Evolutionary conservation across 2,888 invertebrate genomes (phyloP), one percentile per base, ranked within the genome.

Genomic region (Eueremaeus valkanovi): DNA sequence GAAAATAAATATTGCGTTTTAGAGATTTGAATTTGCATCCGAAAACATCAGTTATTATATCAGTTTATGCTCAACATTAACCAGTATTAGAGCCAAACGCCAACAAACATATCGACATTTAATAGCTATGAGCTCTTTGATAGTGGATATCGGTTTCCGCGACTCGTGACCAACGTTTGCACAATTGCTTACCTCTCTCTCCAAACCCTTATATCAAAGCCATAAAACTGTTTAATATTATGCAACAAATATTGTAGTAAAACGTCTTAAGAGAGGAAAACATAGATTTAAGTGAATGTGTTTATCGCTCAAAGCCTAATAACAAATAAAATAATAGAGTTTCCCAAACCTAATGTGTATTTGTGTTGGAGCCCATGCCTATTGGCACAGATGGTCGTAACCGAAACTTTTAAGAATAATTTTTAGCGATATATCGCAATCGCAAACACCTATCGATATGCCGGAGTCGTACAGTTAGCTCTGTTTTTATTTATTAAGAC

Each of bases 311-410:
- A 36, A 36, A 36, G 5, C 36, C 11, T 36, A 36, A 36, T 36
- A 36, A 49, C 45, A 49, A 49, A 49, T 49, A 49, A 49, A 49
- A 49, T 49, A 49, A 49, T 49, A 49, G 18, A 49, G 40, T 40
- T 40, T 40, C 16, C 16, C 18, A 3, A 49, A 49, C 45, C 45
- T 49, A 49, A 49, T 11, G 13, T 18, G 13, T 49, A 49, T 49
- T 49, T 8, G 16, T 18, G 3, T 18, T 49, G n/a, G 13, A 18
- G 45, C 18, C 13, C 45, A 18, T 8, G 45, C 45, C 40, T 40
- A 36, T 49, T 49, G 45, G 45, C 45, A 49, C 45, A 49, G 45
- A 49, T 49, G 45, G 45, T 49, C 45, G 45, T 49, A 49, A 49
- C 45, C 9, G n/a, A 49, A 49, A 18, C 6, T 11, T 11, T 40